Conservation (phyloP, 2,113 vertebrate genomes). For the Halcyon malimbica region DNA sequence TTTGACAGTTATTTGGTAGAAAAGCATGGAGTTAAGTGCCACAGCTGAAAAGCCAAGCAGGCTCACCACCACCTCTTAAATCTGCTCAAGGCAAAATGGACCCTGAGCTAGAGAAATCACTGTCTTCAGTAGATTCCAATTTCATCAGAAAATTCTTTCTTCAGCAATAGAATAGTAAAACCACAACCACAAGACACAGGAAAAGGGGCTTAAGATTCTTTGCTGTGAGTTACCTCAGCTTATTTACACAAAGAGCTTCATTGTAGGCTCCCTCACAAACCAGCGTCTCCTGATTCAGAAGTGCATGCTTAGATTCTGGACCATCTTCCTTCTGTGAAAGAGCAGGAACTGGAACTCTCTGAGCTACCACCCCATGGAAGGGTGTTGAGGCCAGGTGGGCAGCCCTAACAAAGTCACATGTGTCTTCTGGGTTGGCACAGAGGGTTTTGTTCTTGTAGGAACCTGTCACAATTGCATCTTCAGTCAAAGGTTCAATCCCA, state of each 20-base stretch:
- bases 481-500: slow-evolving; percentile 75
- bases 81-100: not conserved
- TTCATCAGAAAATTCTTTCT: not conserved
- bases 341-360: slow-evolving; percentile 55
- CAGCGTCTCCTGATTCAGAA: slow-evolving; percentile 20
- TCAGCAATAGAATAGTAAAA: not conserved
- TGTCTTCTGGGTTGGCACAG: slow-evolving; percentile 83
- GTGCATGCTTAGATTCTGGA: not conserved
- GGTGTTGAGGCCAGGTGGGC: slow-evolving; percentile 83
- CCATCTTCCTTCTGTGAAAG: slow-evolving; percentile 53
- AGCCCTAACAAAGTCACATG: slow-evolving; percentile 81
- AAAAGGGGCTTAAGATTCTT: not conserved
- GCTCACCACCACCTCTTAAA: not conserved
- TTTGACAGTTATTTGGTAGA: not conserved
- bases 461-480: slow-evolving; percentile 81
- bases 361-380: slow-evolving; percentile 68
- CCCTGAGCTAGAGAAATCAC: not conserved
- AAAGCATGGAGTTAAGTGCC: not conserved
- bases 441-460: slow-evolving; percentile 79
- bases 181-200: not conserved
- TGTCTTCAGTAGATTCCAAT: not conserved
- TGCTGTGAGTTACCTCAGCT: slow-evolving; percentile 74
- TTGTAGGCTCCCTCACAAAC: slow-evolving; percentile 37
- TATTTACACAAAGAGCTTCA: slow-evolving; percentile 71
- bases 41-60: not conserved